Conservation (phyloP, 2,888 invertebrate genomes). For the Rotaria socialis region DNA sequence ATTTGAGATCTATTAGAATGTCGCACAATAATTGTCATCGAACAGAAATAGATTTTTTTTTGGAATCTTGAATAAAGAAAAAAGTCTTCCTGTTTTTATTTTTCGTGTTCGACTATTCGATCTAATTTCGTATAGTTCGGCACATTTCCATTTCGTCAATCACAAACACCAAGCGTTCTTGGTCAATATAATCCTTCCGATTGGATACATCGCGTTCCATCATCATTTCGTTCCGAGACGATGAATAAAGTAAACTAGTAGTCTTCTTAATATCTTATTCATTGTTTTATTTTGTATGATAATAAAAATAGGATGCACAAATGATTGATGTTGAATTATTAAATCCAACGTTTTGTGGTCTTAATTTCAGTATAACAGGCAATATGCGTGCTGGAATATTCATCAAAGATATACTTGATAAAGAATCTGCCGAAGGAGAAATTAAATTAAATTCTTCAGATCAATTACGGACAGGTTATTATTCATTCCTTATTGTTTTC, state of each 20-base stretch:
- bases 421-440: constrained; percentile 69
- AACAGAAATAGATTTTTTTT: no score
- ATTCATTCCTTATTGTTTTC: neutral
- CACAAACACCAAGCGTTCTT: neutral
- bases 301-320: neutral
- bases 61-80: no score
- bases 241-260: neutral
- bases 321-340: constrained; percentile 8
- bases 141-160: constrained; percentile 27
- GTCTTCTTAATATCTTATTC: neutral
- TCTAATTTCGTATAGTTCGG: neutral
- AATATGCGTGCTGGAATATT: constrained; percentile 83
- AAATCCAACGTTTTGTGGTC: constrained; percentile 62
- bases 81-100: no score
- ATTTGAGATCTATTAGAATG: no score
- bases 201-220: neutral
- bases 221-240: neutral
- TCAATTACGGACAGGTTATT: neutral
- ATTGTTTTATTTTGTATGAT: neutral
- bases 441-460: neutral
- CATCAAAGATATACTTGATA: constrained; percentile 77
- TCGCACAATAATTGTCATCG: no score
- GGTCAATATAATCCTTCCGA: neutral
- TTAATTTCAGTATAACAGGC: constrained; percentile 81
- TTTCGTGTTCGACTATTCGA: no score